phyloP scores from a whole-genome alignment of 1,140 invertebrate genomes.

The Musca domestica region DNA sequence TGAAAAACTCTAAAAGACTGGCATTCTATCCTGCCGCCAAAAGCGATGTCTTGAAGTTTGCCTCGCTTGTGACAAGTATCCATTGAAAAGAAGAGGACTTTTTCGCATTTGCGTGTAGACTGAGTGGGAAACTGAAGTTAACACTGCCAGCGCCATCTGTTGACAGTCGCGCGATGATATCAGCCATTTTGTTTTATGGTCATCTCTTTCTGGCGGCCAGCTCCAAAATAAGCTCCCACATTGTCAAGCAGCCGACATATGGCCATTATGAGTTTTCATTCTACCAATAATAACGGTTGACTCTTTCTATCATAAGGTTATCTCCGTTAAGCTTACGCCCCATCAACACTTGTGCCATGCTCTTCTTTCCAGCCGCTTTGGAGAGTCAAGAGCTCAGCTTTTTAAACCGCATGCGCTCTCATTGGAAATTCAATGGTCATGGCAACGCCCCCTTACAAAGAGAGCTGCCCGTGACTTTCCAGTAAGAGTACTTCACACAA shows the following conservation, averaged over 20 bases:
- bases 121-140: not conserved
- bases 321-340: not conserved
- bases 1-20: too few species aligned
- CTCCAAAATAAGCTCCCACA: not conserved
- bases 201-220: slow-evolving; percentile 29
- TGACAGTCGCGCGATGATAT: slow-evolving; percentile 41
- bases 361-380: not conserved
- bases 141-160: slow-evolving; percentile 46
- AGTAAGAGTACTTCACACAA: too few species aligned
- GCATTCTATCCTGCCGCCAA: too few species aligned
- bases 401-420: not conserved
- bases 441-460: slow-evolving; percentile 5
- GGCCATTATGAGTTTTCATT: not conserved
- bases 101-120: not conserved
- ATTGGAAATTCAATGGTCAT: not conserved
- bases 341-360: not conserved
- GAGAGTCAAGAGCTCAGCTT: not conserved
- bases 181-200: slow-evolving; percentile 52
- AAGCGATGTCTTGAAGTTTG: too few species aligned
- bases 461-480: too few species aligned
- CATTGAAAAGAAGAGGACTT: too few species aligned
- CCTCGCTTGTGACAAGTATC: too few species aligned
- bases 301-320: not conserved
- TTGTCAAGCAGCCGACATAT: not conserved
- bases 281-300: not conserved